These are phyloP conservation scores for Mesitornis unicolor DNA, from an alignment of 2,113 vertebrate species.

Conservation along the genomic window DNA sequence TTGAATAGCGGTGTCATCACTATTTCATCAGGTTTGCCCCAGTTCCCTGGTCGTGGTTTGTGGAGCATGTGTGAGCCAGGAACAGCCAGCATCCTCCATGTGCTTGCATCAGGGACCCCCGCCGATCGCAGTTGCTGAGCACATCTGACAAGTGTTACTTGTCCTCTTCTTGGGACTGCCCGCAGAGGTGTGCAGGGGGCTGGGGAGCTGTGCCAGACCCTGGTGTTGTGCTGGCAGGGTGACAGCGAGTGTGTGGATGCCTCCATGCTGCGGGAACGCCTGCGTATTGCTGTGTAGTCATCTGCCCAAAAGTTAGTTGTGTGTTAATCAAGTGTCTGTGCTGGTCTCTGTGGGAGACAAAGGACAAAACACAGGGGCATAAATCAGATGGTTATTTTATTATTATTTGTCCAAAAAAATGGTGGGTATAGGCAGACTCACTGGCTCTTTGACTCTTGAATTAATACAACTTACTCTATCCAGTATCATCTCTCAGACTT, in stretches of 20 bases:
- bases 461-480: neutral
- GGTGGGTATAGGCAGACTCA: neutral
- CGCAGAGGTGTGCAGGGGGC: neutral
- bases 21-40: conserved; percentile 3
- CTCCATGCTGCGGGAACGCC: neutral
- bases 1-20: neutral
- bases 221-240: neutral
- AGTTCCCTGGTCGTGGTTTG: neutral
- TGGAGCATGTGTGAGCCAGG: neutral
- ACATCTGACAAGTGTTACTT: conserved; percentile 18
- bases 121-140: neutral
- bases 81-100: neutral
- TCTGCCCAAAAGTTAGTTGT: neutral
- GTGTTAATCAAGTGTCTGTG: neutral
- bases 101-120: neutral
- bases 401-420: too few relatives aligned
- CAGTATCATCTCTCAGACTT: neutral
- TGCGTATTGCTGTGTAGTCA: neutral
- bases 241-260: neutral
- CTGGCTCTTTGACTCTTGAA: neutral
- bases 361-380: neutral
- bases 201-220: neutral
- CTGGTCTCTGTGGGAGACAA: neutral
- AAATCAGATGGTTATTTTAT: neutral
- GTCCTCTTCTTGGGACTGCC: conserved; percentile 7